phyloP scores from a whole-genome alignment of 2,888 invertebrate species.

The Onthophagus sagittarius region DNA sequence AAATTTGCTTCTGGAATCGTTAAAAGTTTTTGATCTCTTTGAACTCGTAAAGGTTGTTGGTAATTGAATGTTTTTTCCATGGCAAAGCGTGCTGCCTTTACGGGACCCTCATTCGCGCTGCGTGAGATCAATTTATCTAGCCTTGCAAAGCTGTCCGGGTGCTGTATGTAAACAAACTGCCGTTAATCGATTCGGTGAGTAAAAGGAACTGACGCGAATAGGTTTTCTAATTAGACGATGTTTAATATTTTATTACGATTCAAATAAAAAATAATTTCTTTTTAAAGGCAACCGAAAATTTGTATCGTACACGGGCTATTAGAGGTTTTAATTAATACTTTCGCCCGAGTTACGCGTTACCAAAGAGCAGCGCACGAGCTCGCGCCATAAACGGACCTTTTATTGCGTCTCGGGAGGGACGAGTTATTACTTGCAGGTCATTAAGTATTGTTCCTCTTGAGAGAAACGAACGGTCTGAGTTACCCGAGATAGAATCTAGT shows the following conservation, averaged over 20 bases:
- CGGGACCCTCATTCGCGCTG: neutral
- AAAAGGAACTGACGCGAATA: neutral
- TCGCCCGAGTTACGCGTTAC: neutral
- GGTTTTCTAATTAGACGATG: neutral
- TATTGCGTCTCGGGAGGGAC: neutral
- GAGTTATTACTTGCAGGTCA: slow-evolving; percentile 5
- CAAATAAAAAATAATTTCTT: too few species aligned
- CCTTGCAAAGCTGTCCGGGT: neutral
- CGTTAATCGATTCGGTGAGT: neutral
- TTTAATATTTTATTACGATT: neutral
- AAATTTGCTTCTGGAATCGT: neutral
- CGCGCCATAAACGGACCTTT: slow-evolving; percentile 5
- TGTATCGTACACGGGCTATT: neutral
- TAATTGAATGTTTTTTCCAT: neutral
- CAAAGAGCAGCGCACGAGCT: neutral
- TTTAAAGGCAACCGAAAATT: too few species aligned
- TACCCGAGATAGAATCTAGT: slow-evolving; percentile 5
- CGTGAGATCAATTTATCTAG: neutral
- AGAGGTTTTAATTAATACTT: slow-evolving; percentile 3
- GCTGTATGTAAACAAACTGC: neutral
- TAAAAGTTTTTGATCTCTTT: neutral
- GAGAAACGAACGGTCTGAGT: neutral
- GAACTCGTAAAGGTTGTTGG: neutral
- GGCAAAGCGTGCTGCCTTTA: neutral
- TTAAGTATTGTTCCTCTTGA: slow-evolving; percentile 13